Conservation (phyloP, 2,888 invertebrate species). For the Microchrysa polita region DNA sequence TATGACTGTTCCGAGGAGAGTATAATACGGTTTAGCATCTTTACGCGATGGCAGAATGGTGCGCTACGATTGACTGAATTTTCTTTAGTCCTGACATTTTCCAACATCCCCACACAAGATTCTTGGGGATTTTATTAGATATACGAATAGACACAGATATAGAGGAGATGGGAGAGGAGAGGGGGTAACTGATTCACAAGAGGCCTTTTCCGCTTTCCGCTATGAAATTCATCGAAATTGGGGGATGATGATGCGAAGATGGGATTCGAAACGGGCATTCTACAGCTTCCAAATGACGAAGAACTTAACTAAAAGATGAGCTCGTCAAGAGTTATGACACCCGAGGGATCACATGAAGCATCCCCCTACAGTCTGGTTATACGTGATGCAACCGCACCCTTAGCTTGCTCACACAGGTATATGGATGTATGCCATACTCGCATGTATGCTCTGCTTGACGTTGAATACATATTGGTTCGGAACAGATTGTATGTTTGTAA, state of each 20-base stretch:
- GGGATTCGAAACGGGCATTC: conserved; percentile 32
- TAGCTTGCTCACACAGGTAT: background rate
- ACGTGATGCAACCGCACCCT: conserved; percentile 30
- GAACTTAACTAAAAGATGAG: conserved; percentile 66
- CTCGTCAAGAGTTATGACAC: conserved; percentile 65
- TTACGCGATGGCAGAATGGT: background rate
- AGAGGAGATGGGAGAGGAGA: too few species aligned
- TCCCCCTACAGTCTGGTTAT: conserved; percentile 45
- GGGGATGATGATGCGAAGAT: conserved; percentile 37
- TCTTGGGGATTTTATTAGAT: conserved; percentile 12
- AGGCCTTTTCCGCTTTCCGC: conserved; percentile 35
- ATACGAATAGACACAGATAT: too few species aligned
- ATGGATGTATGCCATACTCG: too few species aligned
- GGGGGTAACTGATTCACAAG: background rate
- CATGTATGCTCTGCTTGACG: too few species aligned
- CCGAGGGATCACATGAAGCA: conserved; percentile 57
- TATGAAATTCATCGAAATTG: conserved; percentile 33
- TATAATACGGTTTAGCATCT: background rate
- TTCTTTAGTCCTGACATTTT: background rate
- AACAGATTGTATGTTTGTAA: conserved; percentile 33
- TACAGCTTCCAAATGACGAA: conserved; percentile 55
- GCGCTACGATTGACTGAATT: conserved; percentile 35
- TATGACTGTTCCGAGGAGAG: background rate
- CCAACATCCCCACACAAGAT: conserved; percentile 13
- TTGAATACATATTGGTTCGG: background rate